Conservation (phyloP, 2,888 invertebrate species). For the Thereva nobilitata region DNA sequence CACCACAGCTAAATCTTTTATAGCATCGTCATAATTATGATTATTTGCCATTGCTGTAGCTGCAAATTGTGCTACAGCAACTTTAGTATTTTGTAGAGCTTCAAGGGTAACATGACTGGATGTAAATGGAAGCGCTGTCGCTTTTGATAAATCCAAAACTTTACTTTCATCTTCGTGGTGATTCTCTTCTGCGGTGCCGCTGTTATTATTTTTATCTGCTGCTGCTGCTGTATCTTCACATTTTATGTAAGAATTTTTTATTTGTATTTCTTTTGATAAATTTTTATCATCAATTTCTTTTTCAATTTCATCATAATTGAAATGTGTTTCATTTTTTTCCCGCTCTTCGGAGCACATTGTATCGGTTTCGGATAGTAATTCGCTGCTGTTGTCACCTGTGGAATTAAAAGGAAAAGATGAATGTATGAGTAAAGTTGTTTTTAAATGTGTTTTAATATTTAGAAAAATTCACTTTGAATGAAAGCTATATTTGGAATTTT, state of each 20-base stretch:
- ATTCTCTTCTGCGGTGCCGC: constrained; percentile 12
- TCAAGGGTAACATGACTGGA: constrained; percentile 84
- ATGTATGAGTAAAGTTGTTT: neutral
- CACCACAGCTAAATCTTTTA: constrained; percentile 83
- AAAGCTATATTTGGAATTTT: no score
- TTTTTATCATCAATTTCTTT: constrained; percentile 13
- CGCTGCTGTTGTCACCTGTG: neutral
- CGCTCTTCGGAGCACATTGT: constrained; percentile 31
- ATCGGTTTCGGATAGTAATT: constrained; percentile 4
- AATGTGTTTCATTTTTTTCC: constrained; percentile 7
- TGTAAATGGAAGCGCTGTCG: constrained; percentile 15
- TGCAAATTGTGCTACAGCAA: constrained; percentile 83
- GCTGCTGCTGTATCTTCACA: constrained; percentile 20
- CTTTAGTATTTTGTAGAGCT: constrained; percentile 87
- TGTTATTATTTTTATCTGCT: constrained; percentile 33
- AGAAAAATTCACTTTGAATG: no score
- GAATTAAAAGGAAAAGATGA: neutral
- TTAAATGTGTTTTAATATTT: no score
- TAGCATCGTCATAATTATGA: constrained; percentile 74
- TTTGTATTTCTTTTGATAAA: constrained; percentile 2
- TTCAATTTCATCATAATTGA: constrained; percentile 14
- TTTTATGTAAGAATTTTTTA: constrained; percentile 2
- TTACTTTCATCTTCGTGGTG: constrained; percentile 44
- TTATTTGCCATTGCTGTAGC: constrained; percentile 82
- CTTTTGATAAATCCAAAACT: constrained; percentile 52